These are phyloP conservation scores for Campoletis sonorensis DNA, from an alignment of 1,140 invertebrate species.

Conservation along the genomic window DNA sequence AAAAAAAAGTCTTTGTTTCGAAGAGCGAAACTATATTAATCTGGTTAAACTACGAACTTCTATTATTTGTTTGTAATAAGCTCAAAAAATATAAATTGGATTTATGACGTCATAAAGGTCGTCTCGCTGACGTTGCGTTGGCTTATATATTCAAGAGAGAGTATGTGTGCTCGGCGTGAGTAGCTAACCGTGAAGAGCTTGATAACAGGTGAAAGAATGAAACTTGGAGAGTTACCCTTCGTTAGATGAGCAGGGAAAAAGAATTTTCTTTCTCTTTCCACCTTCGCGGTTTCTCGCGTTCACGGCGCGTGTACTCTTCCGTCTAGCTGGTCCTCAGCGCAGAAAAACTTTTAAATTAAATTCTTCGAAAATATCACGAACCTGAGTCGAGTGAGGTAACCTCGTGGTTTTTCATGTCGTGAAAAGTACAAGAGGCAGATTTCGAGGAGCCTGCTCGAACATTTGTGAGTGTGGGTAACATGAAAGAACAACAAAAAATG, in stretches of 20 bases:
- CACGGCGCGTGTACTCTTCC: neutral
- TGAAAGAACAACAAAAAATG: neutral
- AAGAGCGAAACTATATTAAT: neutral
- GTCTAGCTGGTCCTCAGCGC: neutral
- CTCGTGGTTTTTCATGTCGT: constrained; percentile 1
- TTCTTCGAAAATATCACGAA: constrained; percentile 52
- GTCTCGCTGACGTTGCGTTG: too few species aligned
- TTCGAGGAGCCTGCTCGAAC: constrained; percentile 4
- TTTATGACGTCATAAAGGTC: too few species aligned
- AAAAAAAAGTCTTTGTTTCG: too few species aligned
- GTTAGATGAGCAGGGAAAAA: neutral
- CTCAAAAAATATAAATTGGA: neutral
- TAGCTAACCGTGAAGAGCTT: constrained; percentile 16
- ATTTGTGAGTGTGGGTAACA: neutral
- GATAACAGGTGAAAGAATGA: constrained; percentile 21
- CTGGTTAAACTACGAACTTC: neutral
- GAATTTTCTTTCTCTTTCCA: neutral
- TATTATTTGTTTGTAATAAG: too few species aligned
- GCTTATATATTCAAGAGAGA: neutral
- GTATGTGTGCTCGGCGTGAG: neutral
- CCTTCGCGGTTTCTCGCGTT: neutral
- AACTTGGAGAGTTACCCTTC: neutral
- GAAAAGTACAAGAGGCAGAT: constrained; percentile 5
- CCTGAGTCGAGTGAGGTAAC: neutral
- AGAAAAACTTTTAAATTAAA: constrained; percentile 61